These are phyloP conservation scores for Hydractinia symbiolongicarpus DNA, from an alignment of 30 jellyfish, hydroid and myxozoan genomes.

Conservation along the genomic window DNA sequence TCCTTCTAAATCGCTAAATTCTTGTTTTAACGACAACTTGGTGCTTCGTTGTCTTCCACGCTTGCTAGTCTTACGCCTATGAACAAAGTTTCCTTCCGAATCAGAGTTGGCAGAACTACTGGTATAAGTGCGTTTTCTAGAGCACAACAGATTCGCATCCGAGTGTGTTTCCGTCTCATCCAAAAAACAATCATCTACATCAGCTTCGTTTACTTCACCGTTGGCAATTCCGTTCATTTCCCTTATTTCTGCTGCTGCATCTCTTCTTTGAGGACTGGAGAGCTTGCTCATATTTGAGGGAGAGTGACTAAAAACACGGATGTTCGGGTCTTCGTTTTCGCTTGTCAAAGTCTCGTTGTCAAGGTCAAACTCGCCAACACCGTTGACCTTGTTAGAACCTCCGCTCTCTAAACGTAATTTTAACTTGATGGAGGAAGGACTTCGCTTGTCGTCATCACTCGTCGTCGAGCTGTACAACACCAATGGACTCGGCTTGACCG, in stretches of 20 bases:
- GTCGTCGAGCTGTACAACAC: constrained; percentile 41
- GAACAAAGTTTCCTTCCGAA: constrained; percentile 48
- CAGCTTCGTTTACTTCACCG: constrained; percentile 10
- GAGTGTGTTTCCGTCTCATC: constrained; percentile 2
- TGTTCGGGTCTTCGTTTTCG: neutral
- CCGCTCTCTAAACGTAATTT: constrained; percentile 16
- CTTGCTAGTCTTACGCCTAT: constrained; percentile 37
- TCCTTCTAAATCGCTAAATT: constrained; percentile 63
- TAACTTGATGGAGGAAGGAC: constrained; percentile 21
- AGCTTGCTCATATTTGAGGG: neutral
- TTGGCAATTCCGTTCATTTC: constrained; percentile 6
- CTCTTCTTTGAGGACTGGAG: neutral
- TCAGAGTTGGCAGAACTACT: constrained; percentile 98
- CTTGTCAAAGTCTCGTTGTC: neutral
- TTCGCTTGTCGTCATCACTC: neutral
- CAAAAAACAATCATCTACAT: constrained; percentile 11
- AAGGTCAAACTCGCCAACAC: neutral
- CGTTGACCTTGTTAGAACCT: constrained; percentile 30
- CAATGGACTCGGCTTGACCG: constrained; percentile 72
- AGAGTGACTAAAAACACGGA: neutral
- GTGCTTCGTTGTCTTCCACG: constrained; percentile 76
- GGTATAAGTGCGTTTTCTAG: constrained; percentile 90
- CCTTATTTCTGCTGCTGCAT: neutral
- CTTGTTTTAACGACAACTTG: constrained; percentile 64
- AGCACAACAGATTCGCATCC: neutral